phyloP scores from a whole-genome alignment of 2,113 vertebrate species.

The Pterocles gutturalis region DNA sequence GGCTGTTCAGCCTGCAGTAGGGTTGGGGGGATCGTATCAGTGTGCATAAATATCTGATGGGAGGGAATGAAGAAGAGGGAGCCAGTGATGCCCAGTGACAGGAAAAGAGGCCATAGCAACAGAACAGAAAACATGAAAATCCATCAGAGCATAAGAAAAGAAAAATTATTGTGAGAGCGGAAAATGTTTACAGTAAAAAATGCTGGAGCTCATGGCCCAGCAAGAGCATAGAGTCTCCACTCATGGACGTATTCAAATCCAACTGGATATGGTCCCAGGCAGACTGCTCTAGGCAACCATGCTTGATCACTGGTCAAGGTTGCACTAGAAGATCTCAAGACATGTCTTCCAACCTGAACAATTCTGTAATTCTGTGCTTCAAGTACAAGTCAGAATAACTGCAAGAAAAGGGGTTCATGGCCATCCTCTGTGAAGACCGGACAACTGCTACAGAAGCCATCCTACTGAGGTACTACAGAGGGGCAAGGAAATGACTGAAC shows the following conservation, averaged over 20 bases:
- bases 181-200: background rate
- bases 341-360: background rate
- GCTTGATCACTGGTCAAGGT: background rate
- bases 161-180: fast-evolving
- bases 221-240: background rate
- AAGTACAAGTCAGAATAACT: background rate
- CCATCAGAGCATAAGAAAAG: background rate
- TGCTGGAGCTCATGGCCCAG: background rate
- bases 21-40: background rate
- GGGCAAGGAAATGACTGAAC: background rate
- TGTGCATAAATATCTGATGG: background rate
- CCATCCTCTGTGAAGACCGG: background rate
- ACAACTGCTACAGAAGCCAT: background rate
- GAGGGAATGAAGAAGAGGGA: background rate
- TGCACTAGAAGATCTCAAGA: background rate
- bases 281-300: background rate
- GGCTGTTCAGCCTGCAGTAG: background rate
- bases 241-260: background rate
- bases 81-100: background rate
- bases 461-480: background rate
- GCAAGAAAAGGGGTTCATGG: background rate
- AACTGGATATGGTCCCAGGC: background rate
- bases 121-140: background rate
- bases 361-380: background rate
- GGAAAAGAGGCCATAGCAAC: background rate